Percentiles rank a stretch among this genome's conserved stretches.
Evolutionary conservation across 2,113 vertebrate species (phyloP).

Genomic region (Limnothrissa miodon): DNA sequence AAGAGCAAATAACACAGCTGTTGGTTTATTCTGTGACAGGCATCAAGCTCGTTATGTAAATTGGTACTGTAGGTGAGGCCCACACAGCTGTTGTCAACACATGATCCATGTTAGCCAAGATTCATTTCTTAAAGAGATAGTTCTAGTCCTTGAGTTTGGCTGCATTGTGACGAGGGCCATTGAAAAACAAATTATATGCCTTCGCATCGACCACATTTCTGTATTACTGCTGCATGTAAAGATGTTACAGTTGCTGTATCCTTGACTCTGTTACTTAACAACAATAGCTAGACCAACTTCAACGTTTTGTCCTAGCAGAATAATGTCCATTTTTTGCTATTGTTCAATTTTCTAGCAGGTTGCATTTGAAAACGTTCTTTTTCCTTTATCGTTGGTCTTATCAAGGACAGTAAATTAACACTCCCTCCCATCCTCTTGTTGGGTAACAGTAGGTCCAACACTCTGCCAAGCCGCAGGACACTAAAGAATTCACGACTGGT

Average conservation of each 20-base stretch:
- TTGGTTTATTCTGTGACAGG: not conserved
- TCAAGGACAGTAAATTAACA: not conserved
- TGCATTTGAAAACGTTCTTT: not conserved
- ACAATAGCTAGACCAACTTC: too few relatives aligned
- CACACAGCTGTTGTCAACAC: too few relatives aligned
- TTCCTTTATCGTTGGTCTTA: too few relatives aligned
- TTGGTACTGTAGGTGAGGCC: too few relatives aligned
- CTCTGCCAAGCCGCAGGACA: slow-evolving; percentile 88
- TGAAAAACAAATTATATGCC: too few relatives aligned
- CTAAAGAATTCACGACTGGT: slow-evolving; percentile 93
- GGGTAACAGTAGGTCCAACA: slow-evolving; percentile 78
- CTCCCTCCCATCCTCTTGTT: slow-evolving; percentile 13
- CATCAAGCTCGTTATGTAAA: not conserved
- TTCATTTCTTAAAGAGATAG: too few relatives aligned
- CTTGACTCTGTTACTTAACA: not conserved
- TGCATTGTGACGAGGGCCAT: too few relatives aligned
- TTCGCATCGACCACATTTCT: too few relatives aligned
- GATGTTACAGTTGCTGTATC: not conserved
- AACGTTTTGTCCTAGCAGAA: too few relatives aligned
- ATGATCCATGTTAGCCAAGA: too few relatives aligned
- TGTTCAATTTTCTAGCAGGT: not conserved
- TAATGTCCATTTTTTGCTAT: too few relatives aligned
- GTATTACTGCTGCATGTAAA: not conserved
- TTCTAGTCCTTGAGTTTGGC: too few relatives aligned
- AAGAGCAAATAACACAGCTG: not conserved